Conservation (phyloP, 2,888 invertebrate genomes). For the Apeira syringaria region DNA sequence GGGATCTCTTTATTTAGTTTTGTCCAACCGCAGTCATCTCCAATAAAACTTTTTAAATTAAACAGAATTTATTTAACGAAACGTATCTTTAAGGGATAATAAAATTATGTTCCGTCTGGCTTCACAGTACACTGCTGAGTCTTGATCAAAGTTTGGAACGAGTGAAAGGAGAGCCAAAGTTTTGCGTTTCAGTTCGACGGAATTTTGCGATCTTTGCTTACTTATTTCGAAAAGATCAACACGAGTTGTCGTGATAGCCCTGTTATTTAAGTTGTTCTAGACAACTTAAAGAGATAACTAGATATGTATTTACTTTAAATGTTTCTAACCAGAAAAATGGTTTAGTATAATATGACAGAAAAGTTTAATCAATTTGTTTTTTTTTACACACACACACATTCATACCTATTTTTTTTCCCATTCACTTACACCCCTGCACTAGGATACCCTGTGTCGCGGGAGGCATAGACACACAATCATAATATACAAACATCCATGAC, state of each 20-base stretch:
- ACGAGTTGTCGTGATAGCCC: constrained; percentile 21
- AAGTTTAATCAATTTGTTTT: too few relatives aligned
- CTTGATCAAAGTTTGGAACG: constrained; percentile 34
- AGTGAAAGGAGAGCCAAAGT: constrained; percentile 24
- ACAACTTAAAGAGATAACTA: neutral
- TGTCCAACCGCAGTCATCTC: constrained; percentile 22
- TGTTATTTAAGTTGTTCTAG: constrained; percentile 10
- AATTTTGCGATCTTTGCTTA: constrained; percentile 21
- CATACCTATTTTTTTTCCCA: too few relatives aligned
- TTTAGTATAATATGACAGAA: neutral
- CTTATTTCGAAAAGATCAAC: constrained; percentile 26
- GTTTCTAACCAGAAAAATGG: neutral
- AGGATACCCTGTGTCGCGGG: too few relatives aligned
- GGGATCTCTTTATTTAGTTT: constrained; percentile 29
- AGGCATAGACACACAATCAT: too few relatives aligned
- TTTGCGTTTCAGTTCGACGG: constrained; percentile 24
- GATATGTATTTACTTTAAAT: neutral
- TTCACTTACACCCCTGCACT: too few relatives aligned
- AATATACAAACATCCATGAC: too few relatives aligned
- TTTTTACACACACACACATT: too few relatives aligned
- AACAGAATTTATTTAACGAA: constrained; percentile 34
- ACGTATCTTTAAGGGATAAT: constrained; percentile 35
- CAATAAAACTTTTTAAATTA: constrained; percentile 35
- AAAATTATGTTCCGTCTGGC: constrained; percentile 39
- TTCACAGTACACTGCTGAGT: constrained; percentile 32